Evolutionary conservation across 2,797 vertebrate genomes (phyloP).

Genomic region (Lutjanus argentimaculatus): DNA sequence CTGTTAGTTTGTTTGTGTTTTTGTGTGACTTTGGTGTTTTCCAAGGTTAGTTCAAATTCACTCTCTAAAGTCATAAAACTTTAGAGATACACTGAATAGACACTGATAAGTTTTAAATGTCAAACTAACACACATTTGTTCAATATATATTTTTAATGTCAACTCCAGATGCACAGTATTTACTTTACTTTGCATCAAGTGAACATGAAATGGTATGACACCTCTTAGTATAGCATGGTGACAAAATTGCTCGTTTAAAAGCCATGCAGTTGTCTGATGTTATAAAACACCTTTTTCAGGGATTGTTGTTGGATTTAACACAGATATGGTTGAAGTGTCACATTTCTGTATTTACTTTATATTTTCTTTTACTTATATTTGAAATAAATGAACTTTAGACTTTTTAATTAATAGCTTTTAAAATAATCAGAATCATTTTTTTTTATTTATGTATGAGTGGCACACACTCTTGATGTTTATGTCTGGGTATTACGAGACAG

Average conservation of each 20-base stretch:
- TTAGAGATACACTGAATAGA: not conserved
- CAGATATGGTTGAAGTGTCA: not conserved
- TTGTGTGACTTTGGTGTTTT: no score
- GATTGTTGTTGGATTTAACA: not conserved
- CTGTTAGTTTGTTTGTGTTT: no score
- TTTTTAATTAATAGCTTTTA: no score
- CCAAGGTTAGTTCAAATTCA: no score
- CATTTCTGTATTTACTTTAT: no score
- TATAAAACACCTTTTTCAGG: not conserved
- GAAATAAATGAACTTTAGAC: no score
- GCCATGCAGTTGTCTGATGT: not conserved
- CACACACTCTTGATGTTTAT: no score
- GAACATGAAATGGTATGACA: not conserved
- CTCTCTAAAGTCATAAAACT: not conserved
- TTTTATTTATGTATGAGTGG: no score
- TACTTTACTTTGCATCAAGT: conserved; percentile 1
- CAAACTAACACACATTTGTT: not conserved
- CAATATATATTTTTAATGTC: not conserved
- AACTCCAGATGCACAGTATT: not conserved
- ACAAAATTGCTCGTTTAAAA: not conserved
- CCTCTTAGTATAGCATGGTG: not conserved
- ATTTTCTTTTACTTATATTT: no score
- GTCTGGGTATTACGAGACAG: no score
- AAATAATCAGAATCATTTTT: no score
- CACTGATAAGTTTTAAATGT: not conserved